Conservation (phyloP, 2,888 invertebrate genomes). For the Rhagonycha fulva region DNA sequence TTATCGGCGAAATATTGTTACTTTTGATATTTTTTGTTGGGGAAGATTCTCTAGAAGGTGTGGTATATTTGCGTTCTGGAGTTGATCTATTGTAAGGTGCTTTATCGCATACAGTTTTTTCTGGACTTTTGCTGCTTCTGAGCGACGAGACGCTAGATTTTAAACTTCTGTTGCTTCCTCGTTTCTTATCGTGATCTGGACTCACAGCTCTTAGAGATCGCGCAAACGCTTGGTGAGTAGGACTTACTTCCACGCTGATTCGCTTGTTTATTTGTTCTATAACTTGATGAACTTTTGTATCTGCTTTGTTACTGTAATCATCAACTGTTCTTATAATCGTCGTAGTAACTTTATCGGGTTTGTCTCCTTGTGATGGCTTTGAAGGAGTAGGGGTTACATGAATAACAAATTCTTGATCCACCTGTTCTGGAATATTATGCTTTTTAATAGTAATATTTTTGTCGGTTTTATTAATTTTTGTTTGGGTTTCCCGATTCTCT, state of each 20-base stretch:
- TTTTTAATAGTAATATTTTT: background rate
- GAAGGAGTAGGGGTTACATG: background rate
- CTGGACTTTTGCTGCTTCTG: conserved; percentile 57
- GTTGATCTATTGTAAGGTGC: conserved; percentile 38
- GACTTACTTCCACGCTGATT: conserved; percentile 68
- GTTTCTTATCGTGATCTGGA: conserved; percentile 58
- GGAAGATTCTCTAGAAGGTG: conserved; percentile 45
- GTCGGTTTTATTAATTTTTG: background rate
- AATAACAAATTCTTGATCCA: background rate
- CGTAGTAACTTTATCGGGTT: conserved; percentile 35
- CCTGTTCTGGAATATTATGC: background rate
- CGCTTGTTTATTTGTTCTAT: conserved; percentile 57
- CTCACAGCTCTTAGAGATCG: conserved; percentile 71
- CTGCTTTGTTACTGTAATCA: conserved; percentile 22
- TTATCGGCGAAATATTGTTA: conserved; percentile 36
- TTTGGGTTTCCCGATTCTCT: background rate
- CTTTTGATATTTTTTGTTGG: conserved; percentile 41
- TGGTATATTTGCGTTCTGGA: conserved; percentile 47
- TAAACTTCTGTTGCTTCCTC: conserved; percentile 56
- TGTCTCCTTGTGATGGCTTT: background rate
- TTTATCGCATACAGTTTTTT: conserved; percentile 39
- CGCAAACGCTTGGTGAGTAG: conserved; percentile 78
- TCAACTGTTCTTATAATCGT: conserved; percentile 43
- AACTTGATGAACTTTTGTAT: conserved; percentile 66
- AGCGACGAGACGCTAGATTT: conserved; percentile 61